Base-by-base conservation (phyloP, 2,888 invertebrate species). In the Vannuccia rotundouncinata region DNA sequence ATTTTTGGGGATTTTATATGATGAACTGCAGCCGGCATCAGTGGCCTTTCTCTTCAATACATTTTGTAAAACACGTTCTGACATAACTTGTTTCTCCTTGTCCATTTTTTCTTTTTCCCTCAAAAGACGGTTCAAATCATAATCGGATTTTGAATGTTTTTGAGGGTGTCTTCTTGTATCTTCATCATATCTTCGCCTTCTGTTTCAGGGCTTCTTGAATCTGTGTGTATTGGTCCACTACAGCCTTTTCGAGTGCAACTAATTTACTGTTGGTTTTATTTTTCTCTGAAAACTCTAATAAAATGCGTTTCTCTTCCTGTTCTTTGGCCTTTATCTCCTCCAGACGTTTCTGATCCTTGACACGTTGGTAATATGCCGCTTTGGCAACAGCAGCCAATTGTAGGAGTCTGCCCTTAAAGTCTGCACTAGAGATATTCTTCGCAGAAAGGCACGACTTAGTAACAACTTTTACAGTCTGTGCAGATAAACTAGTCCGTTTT, bases 91-190 rank as follows among this genome's bases (percentile, higher is more conserved):
- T 66, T 66, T 66, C 66, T 13, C 2, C 2, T 5, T 66, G 66
- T 66, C 66, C 66, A 66, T 66, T 22, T 66, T 66, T 5, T 22
- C 22, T 66, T 66, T 66, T 66, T 66, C 66, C 66, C 22, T 66
- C 66, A 66, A 66, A 66, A 66, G 66, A 66, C 22, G 2, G 2
- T 22, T 66, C 2, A 13, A 66, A 66, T 66, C 5, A 66, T 66
- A 66, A 66, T 66, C 10, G 5, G 10, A 66, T 66, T 13, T 13
- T 66, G 5, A 66, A 66, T 13, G 22, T 5, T 66, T 66, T 66
- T 66, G 5, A 22, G 10, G 22, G 66, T 27, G 2, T 66, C 10
- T 66, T 66, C 66, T 22, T 66, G 66, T 66, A 66, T 66, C 66
- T 66, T 66, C 66, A 13, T 5, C 66, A 66, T 66, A n/a, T n/a